Conservation (phyloP, 2,113 vertebrate genomes). For the Gobio gobio region DNA sequence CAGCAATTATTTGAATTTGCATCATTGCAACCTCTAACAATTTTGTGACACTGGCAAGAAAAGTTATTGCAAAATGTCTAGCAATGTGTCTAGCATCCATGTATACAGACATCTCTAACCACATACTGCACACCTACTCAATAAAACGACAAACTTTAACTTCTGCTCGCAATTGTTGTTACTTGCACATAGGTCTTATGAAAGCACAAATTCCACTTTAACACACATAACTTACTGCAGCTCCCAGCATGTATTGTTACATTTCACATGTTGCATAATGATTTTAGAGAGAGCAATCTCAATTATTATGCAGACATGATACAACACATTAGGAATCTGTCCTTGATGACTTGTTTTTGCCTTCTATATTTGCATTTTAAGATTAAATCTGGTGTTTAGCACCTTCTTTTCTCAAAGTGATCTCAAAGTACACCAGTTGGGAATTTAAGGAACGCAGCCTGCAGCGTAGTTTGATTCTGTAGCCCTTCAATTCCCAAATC, state of each 20-base stretch:
- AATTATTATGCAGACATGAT: constrained; percentile 2
- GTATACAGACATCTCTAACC: not conserved
- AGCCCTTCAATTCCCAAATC: not conserved
- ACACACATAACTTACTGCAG: not conserved
- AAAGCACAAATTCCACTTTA: not conserved
- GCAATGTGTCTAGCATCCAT: too few relatives aligned
- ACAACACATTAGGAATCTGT: constrained; percentile 22
- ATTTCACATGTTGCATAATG: constrained; percentile 1
- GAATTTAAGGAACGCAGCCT: not conserved
- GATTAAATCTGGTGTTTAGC: not conserved
- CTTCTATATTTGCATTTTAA: not conserved
- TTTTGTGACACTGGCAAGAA: not conserved
- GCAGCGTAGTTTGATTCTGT: constrained; percentile 15
- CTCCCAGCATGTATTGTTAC: not conserved
- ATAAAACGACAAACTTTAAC: not conserved
- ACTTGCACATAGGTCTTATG: not conserved
- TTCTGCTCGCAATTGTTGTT: not conserved
- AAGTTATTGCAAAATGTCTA: not conserved
- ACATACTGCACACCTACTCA: constrained; percentile 4
- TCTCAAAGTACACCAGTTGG: not conserved
- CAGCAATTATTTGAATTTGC: not conserved
- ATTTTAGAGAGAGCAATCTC: not conserved
- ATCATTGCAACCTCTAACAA: not conserved
- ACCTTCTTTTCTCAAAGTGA: not conserved
- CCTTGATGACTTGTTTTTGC: constrained; percentile 7